Conservation (phyloP, 2,113 vertebrate genomes). For the Seriola rivoliana region DNA sequence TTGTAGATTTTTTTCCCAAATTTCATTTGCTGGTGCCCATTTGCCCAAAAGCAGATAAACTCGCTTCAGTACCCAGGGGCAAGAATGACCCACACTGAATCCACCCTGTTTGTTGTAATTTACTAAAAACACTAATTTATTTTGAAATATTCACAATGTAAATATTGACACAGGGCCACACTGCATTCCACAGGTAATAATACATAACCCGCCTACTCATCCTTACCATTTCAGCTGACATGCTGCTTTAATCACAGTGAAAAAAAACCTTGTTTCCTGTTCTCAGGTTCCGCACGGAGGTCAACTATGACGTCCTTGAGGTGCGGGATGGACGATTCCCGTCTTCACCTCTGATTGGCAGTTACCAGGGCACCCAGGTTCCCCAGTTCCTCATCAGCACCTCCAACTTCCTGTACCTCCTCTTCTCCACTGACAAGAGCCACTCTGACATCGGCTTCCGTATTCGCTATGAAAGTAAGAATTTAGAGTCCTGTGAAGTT, state of each 20-base stretch:
- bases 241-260: neutral
- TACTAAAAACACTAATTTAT: neutral
- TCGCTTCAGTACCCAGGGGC: neutral
- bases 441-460: constrained; percentile 97
- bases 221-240: neutral
- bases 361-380: constrained; percentile 98
- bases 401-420: constrained; percentile 95
- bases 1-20: neutral
- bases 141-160: neutral
- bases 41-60: neutral
- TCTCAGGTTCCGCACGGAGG: constrained; percentile 95
- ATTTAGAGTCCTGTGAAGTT: neutral
- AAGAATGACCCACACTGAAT: neutral
- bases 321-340: constrained; percentile 95
- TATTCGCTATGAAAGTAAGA: constrained; percentile 97
- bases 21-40: neutral
- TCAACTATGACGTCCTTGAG: constrained; percentile 97
- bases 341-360: constrained; percentile 93
- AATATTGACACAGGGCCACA: neutral
- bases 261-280: neutral
- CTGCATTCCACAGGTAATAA: neutral
- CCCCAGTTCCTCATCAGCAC: constrained; percentile 99
- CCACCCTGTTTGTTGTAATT: neutral
- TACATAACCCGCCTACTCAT: neutral
- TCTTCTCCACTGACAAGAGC: constrained; percentile 98